Evolutionary conservation across 2,797 vertebrate genomes (phyloP).

Genomic region (Pampus argenteus): DNA sequence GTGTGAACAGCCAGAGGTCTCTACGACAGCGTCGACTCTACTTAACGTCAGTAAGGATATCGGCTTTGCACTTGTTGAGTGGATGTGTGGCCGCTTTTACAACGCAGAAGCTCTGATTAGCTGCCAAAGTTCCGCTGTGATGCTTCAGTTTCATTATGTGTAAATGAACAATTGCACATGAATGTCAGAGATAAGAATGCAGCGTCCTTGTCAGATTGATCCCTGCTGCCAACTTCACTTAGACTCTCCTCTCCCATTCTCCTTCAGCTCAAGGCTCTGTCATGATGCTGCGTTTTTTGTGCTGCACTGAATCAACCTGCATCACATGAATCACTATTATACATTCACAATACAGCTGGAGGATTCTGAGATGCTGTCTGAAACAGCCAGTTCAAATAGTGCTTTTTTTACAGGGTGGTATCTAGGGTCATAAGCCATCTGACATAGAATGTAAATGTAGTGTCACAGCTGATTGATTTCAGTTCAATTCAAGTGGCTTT

Average conservation of each 20-base stretch:
- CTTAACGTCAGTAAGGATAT: slow-evolving; percentile 4
- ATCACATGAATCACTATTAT: background rate
- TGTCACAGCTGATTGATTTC: background rate
- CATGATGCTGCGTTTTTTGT: slow-evolving; percentile 17
- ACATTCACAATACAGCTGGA: background rate
- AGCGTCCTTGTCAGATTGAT: background rate
- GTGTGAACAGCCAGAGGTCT: background rate
- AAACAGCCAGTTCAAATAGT: background rate
- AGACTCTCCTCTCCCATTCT: no score
- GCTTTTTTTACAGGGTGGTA: no score
- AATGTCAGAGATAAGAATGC: background rate
- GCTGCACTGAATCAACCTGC: background rate
- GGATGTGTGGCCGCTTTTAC: background rate
- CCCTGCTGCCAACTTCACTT: slow-evolving; percentile 21
- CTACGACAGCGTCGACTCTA: slow-evolving; percentile 3
- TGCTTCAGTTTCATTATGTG: no score
- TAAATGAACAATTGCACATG: background rate
- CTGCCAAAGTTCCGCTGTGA: background rate
- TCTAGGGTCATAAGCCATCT: slow-evolving; percentile 6
- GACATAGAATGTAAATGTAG: background rate
- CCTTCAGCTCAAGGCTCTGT: background rate
- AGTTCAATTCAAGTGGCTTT: no score
- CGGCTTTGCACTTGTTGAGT: slow-evolving; percentile 73
- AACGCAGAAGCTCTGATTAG: background rate
- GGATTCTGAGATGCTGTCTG: background rate